A percentile compares a stretch with the other conserved stretches of the same genome.
These are phyloP conservation scores for Leptodactylus fuscus DNA, from an alignment of 2,113 vertebrate species.

Conservation along the genomic window DNA sequence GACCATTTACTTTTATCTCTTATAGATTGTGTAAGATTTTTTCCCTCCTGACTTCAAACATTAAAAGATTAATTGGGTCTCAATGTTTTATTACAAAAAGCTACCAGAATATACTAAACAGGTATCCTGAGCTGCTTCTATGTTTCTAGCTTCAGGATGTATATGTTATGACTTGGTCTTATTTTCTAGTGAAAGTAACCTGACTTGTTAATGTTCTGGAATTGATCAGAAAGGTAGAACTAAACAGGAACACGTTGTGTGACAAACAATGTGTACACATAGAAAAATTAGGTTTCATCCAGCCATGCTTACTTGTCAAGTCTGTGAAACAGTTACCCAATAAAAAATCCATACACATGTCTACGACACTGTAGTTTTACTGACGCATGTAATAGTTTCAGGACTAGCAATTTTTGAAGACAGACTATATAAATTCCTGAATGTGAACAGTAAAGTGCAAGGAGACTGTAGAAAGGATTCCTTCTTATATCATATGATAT, in stretches of 20 bases:
- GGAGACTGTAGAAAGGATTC: neutral
- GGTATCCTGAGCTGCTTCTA: slow-evolving; percentile 79
- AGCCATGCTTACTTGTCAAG: slow-evolving; percentile 62
- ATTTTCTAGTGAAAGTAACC: slow-evolving; percentile 75
- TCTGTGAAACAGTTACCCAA: slow-evolving; percentile 31
- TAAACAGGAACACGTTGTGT: slow-evolving; percentile 72
- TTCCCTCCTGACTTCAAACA: slow-evolving; percentile 78
- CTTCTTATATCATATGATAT: too few species aligned
- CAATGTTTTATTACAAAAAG: slow-evolving; percentile 78
- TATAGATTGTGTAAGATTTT: too few species aligned
- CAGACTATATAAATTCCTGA: neutral
- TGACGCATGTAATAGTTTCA: neutral
- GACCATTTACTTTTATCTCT: too few species aligned
- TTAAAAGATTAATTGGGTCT: slow-evolving; percentile 74
- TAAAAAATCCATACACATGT: slow-evolving; percentile 16
- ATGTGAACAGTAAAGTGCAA: neutral
- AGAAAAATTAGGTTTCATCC: slow-evolving; percentile 62
- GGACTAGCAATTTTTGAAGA: neutral
- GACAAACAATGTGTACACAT: slow-evolving; percentile 79
- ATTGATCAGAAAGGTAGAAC: slow-evolving; percentile 82
- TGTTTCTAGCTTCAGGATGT: slow-evolving; percentile 72
- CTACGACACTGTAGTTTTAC: neutral
- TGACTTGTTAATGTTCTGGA: slow-evolving; percentile 88
- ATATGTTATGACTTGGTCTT: slow-evolving; percentile 88
- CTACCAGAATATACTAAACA: slow-evolving; percentile 82